Evolutionary conservation across 2,888 invertebrate species (phyloP).

Genomic region (Microdon myrmicae): DNA sequence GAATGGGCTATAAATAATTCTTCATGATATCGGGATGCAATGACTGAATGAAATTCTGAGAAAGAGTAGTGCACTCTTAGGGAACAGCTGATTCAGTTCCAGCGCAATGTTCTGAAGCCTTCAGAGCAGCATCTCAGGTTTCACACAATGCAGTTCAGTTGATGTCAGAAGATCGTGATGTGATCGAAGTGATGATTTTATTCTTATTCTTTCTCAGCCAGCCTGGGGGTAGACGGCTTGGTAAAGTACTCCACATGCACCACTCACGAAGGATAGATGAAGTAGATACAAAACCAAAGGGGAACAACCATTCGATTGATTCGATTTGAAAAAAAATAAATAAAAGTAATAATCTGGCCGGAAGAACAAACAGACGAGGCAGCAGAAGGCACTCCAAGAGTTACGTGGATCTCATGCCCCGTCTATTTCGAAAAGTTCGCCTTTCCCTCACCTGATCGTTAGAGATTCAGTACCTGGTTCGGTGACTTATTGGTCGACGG

Average conservation of each 20-base stretch:
- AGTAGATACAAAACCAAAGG: conserved; percentile 13
- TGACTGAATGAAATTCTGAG: conserved; percentile 47
- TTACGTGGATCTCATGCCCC: conserved; percentile 18
- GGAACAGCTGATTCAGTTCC: conserved; percentile 35
- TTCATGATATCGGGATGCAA: too few relatives aligned
- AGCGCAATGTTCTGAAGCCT: conserved; percentile 6
- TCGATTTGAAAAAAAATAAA: conserved; percentile 51
- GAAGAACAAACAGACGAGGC: conserved; percentile 9
- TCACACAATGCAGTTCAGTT: conserved; percentile 18
- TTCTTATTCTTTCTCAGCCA: conserved; percentile 18
- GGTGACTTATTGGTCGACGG: conserved; percentile 35
- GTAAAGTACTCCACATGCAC: conserved; percentile 31
- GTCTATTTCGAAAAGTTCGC: conserved; percentile 34
- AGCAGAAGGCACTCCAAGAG: conserved; percentile 28
- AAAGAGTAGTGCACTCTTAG: conserved; percentile 45
- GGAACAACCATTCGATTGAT: conserved; percentile 31
- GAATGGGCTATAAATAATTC: conserved; percentile 38
- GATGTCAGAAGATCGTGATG: conserved; percentile 50
- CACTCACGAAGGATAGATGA: conserved; percentile 15
- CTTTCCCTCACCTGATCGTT: conserved; percentile 7
- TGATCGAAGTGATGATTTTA: conserved; percentile 47
- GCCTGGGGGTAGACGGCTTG: conserved; percentile 26
- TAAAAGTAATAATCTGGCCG: conserved; percentile 42
- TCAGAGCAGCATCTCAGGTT: conserved; percentile 9
- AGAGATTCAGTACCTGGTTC: conserved; percentile 33